Evolutionary conservation across 2,113 vertebrate genomes (phyloP), one percentile per base, ranked within the genome.

Genomic region (Gnathonemus longibarbis): DNA sequence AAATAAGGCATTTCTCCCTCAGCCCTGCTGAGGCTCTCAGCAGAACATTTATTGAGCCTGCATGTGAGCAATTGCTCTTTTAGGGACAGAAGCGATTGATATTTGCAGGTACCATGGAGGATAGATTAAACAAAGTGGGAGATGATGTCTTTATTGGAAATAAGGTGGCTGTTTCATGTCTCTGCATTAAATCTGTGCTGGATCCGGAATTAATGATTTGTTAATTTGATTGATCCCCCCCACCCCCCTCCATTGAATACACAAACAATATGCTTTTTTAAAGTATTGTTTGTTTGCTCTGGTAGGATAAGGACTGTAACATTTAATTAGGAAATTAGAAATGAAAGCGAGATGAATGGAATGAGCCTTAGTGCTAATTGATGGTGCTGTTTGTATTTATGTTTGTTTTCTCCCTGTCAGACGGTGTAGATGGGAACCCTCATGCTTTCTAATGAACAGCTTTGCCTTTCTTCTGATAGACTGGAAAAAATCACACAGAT

Each of bases 221-320:
- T 93, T 94, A 94, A 96, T 94, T 94, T 90, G 90, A 95, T 95
- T 89, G 94, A 95, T 90, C n/a, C 13, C 92, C 92, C 90, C 92
- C 92, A n/a, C 56, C 56, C 56, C 21, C 56, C 92, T 48, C 91
- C 93, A 94, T 94, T 94, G 94, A 95, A 93, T 94, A 95, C 92
- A 92, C 93, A 94, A 95, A 95, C 94, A 94, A 93, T 94, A 95
- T 95, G 93, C 93, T 94, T 93, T 95, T 94, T 95, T 94, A 93
- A 94, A 94, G 93, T 89, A 94, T 94, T 94, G 93, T 89, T 91
- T 93, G 91, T 88, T 91, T 90, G 92, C 87, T 90, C 89, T 91
- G 91, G 92, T 5, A 50, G n/a, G 88, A 89, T 91, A 88, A 88
- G n/a, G 35, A 6, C n/a, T 39, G 39, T 89, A 93, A 88, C 92